Conservation (phyloP, 2,888 invertebrate genomes). For the Aphodius granarius region DNA sequence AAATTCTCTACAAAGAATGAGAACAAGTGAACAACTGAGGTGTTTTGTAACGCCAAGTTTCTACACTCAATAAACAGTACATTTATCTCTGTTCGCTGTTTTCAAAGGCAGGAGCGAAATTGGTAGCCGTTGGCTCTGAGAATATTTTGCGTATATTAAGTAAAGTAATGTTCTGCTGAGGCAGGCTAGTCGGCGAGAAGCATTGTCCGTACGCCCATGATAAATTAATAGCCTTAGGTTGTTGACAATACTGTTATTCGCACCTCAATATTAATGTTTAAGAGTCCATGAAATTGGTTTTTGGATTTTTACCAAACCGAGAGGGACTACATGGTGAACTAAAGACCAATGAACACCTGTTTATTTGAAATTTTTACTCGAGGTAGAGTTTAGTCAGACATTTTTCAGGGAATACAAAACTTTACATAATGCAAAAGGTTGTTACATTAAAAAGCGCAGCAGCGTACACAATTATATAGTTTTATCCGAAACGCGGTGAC, state of each 20-base stretch:
- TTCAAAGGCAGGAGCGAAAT: conserved; percentile 17
- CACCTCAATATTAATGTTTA: conserved; percentile 21
- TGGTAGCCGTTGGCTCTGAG: conserved; percentile 22
- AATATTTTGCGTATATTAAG: conserved; percentile 17
- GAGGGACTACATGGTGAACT: not conserved
- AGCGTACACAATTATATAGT: not conserved
- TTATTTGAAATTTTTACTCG: too few relatives aligned
- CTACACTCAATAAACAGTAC: conserved; percentile 5
- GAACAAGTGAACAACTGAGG: too few relatives aligned
- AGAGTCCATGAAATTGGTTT: conserved; percentile 22
- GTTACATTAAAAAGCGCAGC: not conserved
- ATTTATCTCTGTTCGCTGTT: not conserved
- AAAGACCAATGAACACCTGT: not conserved
- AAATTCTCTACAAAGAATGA: not conserved
- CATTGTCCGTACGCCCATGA: conserved; percentile 11
- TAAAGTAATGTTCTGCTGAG: conserved; percentile 11
- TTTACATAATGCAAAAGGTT: not conserved
- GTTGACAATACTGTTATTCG: conserved; percentile 23
- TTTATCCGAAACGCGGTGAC: conserved; percentile 1
- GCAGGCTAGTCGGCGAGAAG: conserved; percentile 3
- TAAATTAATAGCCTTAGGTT: conserved; percentile 22
- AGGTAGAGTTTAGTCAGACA: too few relatives aligned
- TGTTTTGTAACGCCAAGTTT: not conserved
- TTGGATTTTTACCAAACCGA: conserved; percentile 16
- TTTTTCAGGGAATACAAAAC: not conserved